phyloP scores from a whole-genome alignment of 2,888 invertebrate genomes.

The Epirrita christyi region DNA sequence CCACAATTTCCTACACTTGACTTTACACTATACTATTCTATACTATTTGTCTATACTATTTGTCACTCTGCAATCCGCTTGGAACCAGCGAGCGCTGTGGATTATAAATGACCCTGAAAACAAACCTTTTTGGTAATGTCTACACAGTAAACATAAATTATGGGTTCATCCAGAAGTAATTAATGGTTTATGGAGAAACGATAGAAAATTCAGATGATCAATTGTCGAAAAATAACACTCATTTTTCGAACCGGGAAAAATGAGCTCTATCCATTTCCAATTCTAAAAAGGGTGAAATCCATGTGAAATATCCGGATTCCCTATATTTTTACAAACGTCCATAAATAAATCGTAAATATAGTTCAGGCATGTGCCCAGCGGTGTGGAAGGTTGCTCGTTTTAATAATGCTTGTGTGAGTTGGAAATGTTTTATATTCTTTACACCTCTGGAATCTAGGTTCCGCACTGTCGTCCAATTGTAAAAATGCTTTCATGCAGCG shows the following conservation, averaged over 20 bases:
- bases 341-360: neutral
- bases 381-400: neutral
- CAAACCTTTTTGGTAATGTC: no score
- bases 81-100: no score
- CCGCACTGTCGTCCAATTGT: neutral
- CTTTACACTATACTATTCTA: no score
- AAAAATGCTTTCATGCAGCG: no score
- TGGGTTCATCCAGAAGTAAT: neutral
- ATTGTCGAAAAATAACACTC: constrained; percentile 4
- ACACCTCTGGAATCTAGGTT: neutral
- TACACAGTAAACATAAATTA: no score
- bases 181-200: neutral
- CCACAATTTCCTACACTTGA: no score
- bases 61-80: no score
- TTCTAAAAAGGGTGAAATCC: neutral
- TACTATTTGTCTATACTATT: no score
- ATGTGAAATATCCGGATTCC: neutral
- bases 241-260: constrained; percentile 9
- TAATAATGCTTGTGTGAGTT: neutral
- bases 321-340: neutral
- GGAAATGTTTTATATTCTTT: constrained; percentile 3
- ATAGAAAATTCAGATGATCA: neutral
- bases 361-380: neutral
- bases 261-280: constrained; percentile 5
- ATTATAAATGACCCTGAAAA: no score